phyloP scores from a whole-genome alignment of 2,113 vertebrate species.

The Synodontis membranacea region DNA sequence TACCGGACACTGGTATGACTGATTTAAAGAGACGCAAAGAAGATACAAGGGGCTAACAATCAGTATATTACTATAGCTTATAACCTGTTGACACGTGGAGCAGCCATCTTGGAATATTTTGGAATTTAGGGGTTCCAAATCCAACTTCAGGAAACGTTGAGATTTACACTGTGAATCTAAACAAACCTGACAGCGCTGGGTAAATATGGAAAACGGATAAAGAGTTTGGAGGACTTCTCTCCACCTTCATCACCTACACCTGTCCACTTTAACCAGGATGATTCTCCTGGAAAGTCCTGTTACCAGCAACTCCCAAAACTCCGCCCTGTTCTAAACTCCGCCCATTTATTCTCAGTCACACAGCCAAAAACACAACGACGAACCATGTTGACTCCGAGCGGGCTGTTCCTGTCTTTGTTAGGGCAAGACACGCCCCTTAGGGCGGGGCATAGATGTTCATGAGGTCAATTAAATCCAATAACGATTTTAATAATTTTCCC shows the following conservation, averaged over 20 bases:
- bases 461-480: no score
- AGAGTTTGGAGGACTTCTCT: neutral
- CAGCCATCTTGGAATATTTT: no score
- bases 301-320: neutral
- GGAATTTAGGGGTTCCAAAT: no score
- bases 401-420: no score
- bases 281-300: neutral
- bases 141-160: no score
- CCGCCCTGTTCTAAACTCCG: neutral
- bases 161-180: no score
- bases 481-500: neutral
- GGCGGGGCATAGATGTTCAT: neutral
- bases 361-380: neutral
- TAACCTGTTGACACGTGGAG: no score
- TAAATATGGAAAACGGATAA: no score
- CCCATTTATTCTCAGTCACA: neutral
- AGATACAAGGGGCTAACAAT: no score
- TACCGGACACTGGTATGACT: no score
- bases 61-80: no score
- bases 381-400: neutral
- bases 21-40: no score
- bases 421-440: neutral
- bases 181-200: neutral
- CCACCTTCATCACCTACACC: neutral
- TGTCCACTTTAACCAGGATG: neutral